phyloP scores from a whole-genome alignment of 2,888 invertebrate species.

The Drosophila atripex region DNA sequence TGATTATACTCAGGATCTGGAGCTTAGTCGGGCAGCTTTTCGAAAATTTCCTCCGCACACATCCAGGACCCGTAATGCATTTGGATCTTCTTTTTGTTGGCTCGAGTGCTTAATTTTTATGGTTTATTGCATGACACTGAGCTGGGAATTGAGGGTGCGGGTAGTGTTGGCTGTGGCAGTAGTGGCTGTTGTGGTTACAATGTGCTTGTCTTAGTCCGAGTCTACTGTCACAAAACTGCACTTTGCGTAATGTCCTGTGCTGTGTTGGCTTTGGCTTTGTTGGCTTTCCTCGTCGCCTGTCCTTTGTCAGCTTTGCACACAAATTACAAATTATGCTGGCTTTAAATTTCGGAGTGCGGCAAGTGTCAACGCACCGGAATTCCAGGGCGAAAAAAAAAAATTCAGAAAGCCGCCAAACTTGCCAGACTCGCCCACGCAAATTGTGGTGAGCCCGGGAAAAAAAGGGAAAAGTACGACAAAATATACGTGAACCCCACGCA shows the following conservation, averaged over 20 bases:
- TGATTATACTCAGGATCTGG: neutral
- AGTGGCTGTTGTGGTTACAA: constrained; percentile 34
- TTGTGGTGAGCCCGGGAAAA: constrained; percentile 40
- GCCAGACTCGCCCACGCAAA: constrained; percentile 62
- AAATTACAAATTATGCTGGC: constrained; percentile 46
- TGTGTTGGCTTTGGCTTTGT: constrained; percentile 23
- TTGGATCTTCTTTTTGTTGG: constrained; percentile 42
- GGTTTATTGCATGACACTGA: constrained; percentile 62
- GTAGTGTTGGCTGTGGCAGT: neutral
- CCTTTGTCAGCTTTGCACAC: neutral
- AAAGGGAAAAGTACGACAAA: constrained; percentile 18
- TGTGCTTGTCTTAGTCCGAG: constrained; percentile 28
- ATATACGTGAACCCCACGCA: constrained; percentile 10
- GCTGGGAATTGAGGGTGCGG: constrained; percentile 19
- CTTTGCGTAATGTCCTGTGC: constrained; percentile 57
- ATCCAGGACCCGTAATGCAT: constrained; percentile 53
- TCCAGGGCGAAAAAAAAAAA: constrained; percentile 11
- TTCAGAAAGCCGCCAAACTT: constrained; percentile 38
- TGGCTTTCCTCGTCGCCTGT: constrained; percentile 9
- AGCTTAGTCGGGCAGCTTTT: constrained; percentile 51
- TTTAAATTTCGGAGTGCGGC: constrained; percentile 28
- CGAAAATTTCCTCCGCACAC: constrained; percentile 39
- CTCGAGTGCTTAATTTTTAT: constrained; percentile 59
- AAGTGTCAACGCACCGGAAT: constrained; percentile 30
- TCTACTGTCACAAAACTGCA: constrained; percentile 53